phyloP scores from a whole-genome alignment of 2,888 invertebrate genomes.

The Rhamnusium bicolor region DNA sequence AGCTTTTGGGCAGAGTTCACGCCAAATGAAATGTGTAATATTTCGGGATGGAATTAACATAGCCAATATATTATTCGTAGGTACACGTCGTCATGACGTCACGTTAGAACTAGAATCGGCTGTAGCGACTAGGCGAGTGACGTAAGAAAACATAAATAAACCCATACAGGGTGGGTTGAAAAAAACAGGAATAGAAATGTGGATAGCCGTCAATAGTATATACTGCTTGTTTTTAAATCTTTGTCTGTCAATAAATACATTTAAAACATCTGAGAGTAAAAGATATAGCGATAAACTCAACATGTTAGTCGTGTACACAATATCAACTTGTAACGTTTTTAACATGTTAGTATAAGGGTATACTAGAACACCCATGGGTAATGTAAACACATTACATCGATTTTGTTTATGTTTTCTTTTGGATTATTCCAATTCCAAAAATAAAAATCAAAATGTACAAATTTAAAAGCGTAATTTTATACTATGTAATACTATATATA shows the following conservation, averaged over 20 bases:
- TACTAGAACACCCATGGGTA: no score
- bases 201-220: background rate
- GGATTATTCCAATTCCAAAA: no score
- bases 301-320: background rate
- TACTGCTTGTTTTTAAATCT: background rate
- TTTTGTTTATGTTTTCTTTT: no score
- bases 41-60: conserved; percentile 33
- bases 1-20: conserved; percentile 22
- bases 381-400: no score
- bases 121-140: conserved; percentile 15
- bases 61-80: conserved; percentile 27
- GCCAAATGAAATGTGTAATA: conserved; percentile 34
- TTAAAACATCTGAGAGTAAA: background rate
- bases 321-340: background rate
- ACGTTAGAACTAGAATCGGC: conserved; percentile 11
- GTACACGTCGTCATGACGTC: conserved; percentile 21
- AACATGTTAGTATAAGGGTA: background rate
- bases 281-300: background rate
- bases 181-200: conserved; percentile 28
- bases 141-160: conserved; percentile 30
- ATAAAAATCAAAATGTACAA: no score
- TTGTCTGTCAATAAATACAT: background rate
- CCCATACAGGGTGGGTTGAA: conserved; percentile 34
- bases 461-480: no score
- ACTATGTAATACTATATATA: no score